A percentile compares a stretch with the other conserved stretches of the same genome.
Conservation (phyloP, 2,797 vertebrate genomes). For the Lepilemur septentrionalis region DNA sequence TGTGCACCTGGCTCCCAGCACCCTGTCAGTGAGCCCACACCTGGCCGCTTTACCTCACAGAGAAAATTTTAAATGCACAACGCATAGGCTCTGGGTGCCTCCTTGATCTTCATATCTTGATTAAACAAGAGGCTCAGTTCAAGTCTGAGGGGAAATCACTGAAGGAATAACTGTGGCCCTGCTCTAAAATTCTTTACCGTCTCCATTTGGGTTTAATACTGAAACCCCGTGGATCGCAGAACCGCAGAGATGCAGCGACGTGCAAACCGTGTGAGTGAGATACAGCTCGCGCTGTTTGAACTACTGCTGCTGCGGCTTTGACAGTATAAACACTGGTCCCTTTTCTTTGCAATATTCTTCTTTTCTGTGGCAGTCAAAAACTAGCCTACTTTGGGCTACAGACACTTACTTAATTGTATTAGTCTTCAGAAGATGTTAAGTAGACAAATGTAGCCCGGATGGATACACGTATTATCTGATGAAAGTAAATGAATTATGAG, state of each 20-base stretch:
- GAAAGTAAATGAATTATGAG: not conserved
- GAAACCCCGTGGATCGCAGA: not conserved
- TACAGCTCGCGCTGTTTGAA: conserved; percentile 47
- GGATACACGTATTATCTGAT: not conserved
- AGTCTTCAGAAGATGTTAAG: conserved; percentile 29
- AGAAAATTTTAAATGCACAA: too few relatives aligned
- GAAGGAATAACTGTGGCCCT: not conserved
- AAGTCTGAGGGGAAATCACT: not conserved
- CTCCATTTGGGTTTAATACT: not conserved
- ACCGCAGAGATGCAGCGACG: rapidly evolving
- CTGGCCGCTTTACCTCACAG: not conserved
- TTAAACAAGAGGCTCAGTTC: not conserved
- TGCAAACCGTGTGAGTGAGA: not conserved
- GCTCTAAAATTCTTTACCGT: not conserved
- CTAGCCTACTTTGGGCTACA: conserved; percentile 55
- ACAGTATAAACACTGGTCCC: conserved; percentile 73
- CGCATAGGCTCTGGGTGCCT: rapidly evolving
- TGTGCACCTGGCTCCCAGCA: not conserved
- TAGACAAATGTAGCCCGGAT: not conserved
- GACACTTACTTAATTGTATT: conserved; percentile 70
- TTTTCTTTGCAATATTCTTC: conserved; percentile 70
- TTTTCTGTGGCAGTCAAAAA: conserved; percentile 53
- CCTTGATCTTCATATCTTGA: not conserved
- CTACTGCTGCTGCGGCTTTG: conserved; percentile 51
- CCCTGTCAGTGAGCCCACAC: not conserved